A percentile compares a stretch with the other conserved stretches of the same genome.
Conservation (phyloP, 35 echinoderm and acorn worm species). For the Acanthaster planci region DNA sequence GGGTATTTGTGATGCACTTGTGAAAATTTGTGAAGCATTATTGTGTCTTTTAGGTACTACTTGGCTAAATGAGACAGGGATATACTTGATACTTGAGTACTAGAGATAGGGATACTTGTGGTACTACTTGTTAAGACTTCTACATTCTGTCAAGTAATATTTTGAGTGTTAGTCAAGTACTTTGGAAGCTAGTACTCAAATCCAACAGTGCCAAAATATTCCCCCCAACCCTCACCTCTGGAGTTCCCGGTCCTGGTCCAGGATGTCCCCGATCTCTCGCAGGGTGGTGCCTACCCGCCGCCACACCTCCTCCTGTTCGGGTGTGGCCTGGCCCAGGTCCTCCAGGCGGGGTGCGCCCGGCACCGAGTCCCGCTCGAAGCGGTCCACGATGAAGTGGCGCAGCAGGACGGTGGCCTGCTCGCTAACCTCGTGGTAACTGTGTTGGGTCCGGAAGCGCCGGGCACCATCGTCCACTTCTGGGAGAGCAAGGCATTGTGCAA, state of each 20-base stretch:
- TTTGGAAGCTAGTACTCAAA: too few species aligned
- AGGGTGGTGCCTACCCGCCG: conserved; percentile 68
- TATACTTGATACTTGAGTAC: too few species aligned
- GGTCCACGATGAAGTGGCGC: conserved; percentile 76
- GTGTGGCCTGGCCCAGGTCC: conserved; percentile 29
- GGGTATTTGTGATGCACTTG: too few species aligned
- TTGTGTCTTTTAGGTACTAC: too few species aligned
- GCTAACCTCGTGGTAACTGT: conserved; percentile 75
- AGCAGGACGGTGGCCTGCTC: conserved; percentile 76
- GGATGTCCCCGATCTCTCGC: conserved; percentile 72
- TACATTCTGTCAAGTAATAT: too few species aligned
- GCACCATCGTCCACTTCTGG: neutral
- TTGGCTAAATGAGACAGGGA: too few species aligned
- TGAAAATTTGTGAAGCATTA: too few species aligned
- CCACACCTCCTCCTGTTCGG: conserved; percentile 63
- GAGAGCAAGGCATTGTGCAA: too few species aligned
- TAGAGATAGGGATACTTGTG: too few species aligned
- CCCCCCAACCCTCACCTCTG: conserved; percentile 68
- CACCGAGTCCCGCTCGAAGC: conserved; percentile 74
- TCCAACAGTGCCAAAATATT: too few species aligned
- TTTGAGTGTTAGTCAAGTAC: too few species aligned
- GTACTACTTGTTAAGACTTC: too few species aligned
- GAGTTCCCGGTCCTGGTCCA: conserved; percentile 75
- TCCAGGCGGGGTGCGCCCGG: conserved; percentile 59
- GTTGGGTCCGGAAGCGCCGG: conserved; percentile 37